These are phyloP conservation scores for Leucoptera coffeella DNA, from an alignment of 2,888 invertebrate species.

Conservation along the genomic window DNA sequence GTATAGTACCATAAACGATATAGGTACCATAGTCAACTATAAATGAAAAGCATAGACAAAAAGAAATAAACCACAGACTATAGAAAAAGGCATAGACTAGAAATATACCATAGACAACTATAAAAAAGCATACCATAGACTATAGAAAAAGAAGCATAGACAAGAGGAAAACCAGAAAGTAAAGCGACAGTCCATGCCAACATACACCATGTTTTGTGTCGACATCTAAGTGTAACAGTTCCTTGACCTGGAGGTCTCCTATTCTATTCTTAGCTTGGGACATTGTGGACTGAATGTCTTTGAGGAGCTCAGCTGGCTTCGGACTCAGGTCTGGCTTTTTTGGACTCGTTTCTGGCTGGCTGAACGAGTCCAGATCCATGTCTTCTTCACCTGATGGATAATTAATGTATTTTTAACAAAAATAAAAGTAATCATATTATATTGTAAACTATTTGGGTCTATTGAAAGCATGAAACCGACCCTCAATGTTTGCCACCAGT, in stretches of 20 bases:
- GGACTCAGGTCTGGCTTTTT: conserved; percentile 23
- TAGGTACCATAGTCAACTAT: too few relatives aligned
- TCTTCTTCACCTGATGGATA: conserved; percentile 32
- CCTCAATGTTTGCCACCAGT: neutral
- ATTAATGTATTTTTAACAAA: too few relatives aligned
- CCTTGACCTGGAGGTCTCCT: conserved; percentile 56
- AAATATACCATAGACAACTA: too few relatives aligned
- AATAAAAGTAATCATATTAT: too few relatives aligned
- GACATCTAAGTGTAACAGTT: conserved; percentile 5
- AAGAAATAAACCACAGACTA: neutral
- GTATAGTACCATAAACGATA: too few relatives aligned
- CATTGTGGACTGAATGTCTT: conserved; percentile 52
- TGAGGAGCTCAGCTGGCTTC: conserved; percentile 27
- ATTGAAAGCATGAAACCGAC: neutral
- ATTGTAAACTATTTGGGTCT: too few relatives aligned
- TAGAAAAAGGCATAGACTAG: neutral
- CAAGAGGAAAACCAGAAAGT: conserved; percentile 10
- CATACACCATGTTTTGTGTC: conserved; percentile 25
- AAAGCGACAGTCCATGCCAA: conserved; percentile 32
- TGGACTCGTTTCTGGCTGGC: conserved; percentile 10
- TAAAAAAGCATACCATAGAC: too few relatives aligned
- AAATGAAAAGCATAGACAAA: too few relatives aligned
- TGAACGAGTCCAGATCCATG: conserved; percentile 19
- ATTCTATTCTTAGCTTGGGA: conserved; percentile 57
- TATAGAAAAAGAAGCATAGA: neutral